phyloP scores from a whole-genome alignment of 2,888 invertebrate species.

The Bimastos eiseni region DNA sequence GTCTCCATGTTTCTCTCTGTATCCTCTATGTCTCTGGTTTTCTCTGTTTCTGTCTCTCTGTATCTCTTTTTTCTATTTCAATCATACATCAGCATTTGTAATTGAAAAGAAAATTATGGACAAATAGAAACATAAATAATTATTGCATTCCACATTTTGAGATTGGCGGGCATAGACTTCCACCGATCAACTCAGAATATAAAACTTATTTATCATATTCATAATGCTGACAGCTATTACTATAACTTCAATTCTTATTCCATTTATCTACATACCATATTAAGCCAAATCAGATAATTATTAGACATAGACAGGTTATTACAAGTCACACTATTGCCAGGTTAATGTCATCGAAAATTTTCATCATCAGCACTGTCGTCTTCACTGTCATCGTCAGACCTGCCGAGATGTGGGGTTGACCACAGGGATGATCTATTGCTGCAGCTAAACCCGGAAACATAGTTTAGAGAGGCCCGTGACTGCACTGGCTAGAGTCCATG shows the following conservation, averaged over 20 bases:
- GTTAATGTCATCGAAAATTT: slow-evolving; percentile 14
- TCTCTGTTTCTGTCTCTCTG: no score
- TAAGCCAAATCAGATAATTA: background rate
- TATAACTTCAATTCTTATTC: background rate
- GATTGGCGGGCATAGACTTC: background rate
- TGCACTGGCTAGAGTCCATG: no score
- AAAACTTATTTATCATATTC: background rate
- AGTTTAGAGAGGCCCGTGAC: no score
- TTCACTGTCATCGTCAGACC: background rate
- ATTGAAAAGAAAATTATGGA: background rate
- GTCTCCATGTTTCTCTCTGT: no score
- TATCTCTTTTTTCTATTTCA: background rate
- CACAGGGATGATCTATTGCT: no score
- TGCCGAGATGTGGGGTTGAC: no score
- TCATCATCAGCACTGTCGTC: slow-evolving; percentile 23
- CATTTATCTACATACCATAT: background rate
- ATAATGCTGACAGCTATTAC: background rate
- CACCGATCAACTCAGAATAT: background rate
- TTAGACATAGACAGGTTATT: background rate
- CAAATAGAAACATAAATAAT: background rate
- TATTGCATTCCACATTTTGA: background rate
- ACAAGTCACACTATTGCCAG: background rate
- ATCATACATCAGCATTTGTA: background rate
- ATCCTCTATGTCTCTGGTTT: no score
- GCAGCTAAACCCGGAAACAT: no score